Evolutionary conservation across 2,113 vertebrate species (phyloP).

Genomic region (Bombycilla garrulus): DNA sequence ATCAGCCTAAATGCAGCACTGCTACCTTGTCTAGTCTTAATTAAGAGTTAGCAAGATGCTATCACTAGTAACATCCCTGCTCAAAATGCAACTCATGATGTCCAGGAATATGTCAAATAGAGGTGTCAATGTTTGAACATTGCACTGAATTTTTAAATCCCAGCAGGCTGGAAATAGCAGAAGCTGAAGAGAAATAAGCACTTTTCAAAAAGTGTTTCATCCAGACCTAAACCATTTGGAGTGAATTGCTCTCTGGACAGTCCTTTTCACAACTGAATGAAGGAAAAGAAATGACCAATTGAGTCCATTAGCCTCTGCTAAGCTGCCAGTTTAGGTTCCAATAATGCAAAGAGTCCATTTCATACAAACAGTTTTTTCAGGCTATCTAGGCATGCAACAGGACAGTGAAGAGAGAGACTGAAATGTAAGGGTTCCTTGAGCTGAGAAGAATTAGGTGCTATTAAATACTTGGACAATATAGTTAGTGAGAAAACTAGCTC

Average conservation of each 20-base stretch:
- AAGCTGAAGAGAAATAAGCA: background rate
- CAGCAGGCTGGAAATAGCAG: background rate
- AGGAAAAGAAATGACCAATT: background rate
- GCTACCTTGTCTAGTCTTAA: background rate
- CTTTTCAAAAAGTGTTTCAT: background rate
- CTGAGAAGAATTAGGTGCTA: background rate
- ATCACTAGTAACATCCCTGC: background rate
- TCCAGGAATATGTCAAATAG: background rate
- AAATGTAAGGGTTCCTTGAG: background rate
- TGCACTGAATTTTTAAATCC: background rate
- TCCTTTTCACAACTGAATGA: background rate
- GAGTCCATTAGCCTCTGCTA: background rate
- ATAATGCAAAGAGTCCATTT: background rate
- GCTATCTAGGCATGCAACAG: background rate
- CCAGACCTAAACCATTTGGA: background rate
- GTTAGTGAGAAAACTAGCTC: background rate
- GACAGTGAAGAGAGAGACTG: background rate
- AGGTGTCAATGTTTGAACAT: background rate
- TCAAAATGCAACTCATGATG: background rate
- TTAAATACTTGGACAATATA: background rate
- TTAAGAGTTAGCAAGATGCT: background rate
- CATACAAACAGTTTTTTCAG: background rate
- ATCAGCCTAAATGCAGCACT: background rate
- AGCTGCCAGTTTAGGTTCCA: background rate
- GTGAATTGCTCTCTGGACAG: background rate